Percentiles rank a stretch among this genome's conserved stretches.
Evolutionary conservation across 2,797 vertebrate species (phyloP).

Genomic region (Capromys pilorides): DNA sequence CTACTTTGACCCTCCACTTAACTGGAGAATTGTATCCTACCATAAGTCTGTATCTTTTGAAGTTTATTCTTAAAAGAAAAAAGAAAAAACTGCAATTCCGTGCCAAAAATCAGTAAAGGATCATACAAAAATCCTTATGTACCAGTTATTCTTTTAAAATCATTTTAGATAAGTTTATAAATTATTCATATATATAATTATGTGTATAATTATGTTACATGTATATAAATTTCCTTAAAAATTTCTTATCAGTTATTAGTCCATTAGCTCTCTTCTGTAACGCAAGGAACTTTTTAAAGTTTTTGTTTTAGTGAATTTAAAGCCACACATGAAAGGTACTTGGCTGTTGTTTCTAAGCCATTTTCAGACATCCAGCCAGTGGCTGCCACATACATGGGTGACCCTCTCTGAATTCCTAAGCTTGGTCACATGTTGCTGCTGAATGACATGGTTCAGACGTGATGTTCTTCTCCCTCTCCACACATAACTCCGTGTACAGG

Average conservation of each 20-base stretch:
- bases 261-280: background rate
- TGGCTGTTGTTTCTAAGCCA: constrained; percentile 38
- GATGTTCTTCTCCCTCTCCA: constrained; percentile 70
- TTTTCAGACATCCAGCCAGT: constrained; percentile 47
- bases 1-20: constrained; percentile 33
- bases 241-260: constrained; percentile 43
- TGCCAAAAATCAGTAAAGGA: constrained; percentile 28
- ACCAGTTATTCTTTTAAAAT: background rate
- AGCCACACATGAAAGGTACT: constrained; percentile 28
- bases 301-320: background rate
- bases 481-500: constrained; percentile 65
- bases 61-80: constrained; percentile 45
- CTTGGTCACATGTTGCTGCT: constrained; percentile 62
- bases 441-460: constrained; percentile 71
- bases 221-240: background rate
- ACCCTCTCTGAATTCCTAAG: constrained; percentile 64
- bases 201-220: background rate
- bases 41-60: constrained; percentile 47
- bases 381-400: constrained; percentile 7
- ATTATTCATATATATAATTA: background rate
- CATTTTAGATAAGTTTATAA: constrained; percentile 38
- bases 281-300: background rate
- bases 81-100: background rate
- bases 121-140: background rate
- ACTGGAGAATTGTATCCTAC: constrained; percentile 40